These are phyloP conservation scores for Tipula confusa DNA, from an alignment of 2,888 invertebrate species.

Conservation along the genomic window DNA sequence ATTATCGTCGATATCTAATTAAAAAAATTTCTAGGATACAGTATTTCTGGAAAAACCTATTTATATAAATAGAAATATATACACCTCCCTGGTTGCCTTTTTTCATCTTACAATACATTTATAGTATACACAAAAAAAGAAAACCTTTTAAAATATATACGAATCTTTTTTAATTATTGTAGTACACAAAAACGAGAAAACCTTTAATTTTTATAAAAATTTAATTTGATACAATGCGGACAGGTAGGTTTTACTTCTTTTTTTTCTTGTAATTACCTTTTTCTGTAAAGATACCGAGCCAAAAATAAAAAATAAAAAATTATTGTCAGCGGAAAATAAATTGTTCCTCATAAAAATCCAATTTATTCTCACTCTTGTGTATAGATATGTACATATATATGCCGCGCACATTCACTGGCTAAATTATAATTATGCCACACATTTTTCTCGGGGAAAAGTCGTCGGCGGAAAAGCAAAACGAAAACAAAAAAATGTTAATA, in stretches of 20 bases:
- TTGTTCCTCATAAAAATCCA: not conserved
- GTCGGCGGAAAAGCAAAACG: not conserved
- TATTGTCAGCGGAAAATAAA: conserved; percentile 17
- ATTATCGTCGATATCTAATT: not conserved
- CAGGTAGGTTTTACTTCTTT: not conserved
- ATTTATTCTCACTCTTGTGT: not conserved
- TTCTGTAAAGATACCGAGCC: not conserved
- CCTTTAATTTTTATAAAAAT: not conserved
- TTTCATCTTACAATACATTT: not conserved
- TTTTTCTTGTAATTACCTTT: conserved; percentile 12
- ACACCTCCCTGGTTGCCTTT: not conserved
- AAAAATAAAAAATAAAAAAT: not conserved
- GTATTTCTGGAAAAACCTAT: not conserved
- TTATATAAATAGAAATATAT: not conserved
- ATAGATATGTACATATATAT: not conserved
- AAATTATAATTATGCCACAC: not conserved
- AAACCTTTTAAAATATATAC: not conserved
- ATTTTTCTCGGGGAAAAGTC: not conserved
- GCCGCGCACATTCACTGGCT: not conserved
- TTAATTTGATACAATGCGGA: not conserved
- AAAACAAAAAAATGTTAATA: not conserved
- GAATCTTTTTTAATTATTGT: not conserved
- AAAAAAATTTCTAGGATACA: not conserved
- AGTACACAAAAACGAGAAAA: not conserved
- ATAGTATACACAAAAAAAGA: not conserved